Conservation (phyloP, 2,113 vertebrate species). For the Nycticryphes semicollaris region DNA sequence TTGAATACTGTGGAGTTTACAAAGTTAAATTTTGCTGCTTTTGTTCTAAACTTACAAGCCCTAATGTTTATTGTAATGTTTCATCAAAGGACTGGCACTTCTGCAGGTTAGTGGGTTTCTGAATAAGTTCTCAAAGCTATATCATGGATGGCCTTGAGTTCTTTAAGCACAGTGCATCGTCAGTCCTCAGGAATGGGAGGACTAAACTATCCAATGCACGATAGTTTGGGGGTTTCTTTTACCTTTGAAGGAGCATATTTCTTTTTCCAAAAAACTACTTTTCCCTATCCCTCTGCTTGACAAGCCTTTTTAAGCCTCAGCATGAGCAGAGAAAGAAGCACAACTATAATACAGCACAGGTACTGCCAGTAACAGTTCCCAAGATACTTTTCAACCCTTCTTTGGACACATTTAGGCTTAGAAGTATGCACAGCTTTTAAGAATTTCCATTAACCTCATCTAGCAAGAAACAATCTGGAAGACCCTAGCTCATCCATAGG, state of each 20-base stretch:
- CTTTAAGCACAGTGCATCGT: not conserved
- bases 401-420: not conserved
- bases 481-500: not conserved
- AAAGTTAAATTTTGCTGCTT: not conserved
- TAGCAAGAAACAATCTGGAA: not conserved
- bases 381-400: not conserved
- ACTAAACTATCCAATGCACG: not conserved
- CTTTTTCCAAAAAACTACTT: not conserved
- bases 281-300: not conserved
- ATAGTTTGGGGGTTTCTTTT: not conserved
- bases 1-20: not conserved
- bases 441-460: not conserved
- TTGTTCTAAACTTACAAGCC: not conserved
- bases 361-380: not conserved
- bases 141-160: accelerated
- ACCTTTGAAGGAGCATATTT: not conserved
- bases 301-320: not conserved
- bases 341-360: accelerated
- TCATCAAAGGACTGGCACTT: not conserved
- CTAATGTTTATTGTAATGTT: not conserved
- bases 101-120: not conserved
- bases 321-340: not conserved
- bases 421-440: not conserved
- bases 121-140: not conserved
- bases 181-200: not conserved